Conservation (phyloP, 2,113 vertebrate species). For the Ammodytes marinus region DNA sequence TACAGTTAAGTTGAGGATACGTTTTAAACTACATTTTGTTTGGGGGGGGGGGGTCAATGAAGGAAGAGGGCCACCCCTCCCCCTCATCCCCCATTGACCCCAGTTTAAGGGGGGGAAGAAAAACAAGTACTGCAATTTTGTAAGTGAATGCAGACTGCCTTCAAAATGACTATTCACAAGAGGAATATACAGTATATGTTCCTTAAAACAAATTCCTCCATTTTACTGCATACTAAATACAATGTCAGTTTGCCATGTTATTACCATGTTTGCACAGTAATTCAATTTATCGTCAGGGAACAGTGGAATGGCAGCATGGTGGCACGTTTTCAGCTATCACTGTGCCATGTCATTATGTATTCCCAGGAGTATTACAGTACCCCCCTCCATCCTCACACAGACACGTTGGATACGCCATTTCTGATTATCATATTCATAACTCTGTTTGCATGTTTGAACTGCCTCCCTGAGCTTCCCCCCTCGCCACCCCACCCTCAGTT, state of each 20-base stretch:
- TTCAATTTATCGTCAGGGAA: slow-evolving; percentile 20
- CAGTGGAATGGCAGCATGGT: slow-evolving; percentile 4
- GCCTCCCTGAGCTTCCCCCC: slow-evolving; percentile 24
- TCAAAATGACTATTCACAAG: not conserved
- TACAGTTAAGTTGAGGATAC: not conserved
- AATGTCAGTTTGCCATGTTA: not conserved
- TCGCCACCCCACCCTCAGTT: not conserved
- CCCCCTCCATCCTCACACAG: slow-evolving; percentile 24
- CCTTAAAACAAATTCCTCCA: too few species aligned
- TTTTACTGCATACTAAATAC: not conserved
- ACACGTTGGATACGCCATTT: slow-evolving; percentile 39
- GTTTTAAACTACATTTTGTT: slow-evolving; percentile 21
- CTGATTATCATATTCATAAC: slow-evolving; percentile 70
- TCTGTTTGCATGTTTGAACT: slow-evolving; percentile 48
- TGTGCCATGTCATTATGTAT: slow-evolving; percentile 43
- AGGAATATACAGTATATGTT: too few species aligned
- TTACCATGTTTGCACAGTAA: slow-evolving; percentile 11
- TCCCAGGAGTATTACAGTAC: slow-evolving; percentile 29
- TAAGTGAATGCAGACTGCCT: not conserved
- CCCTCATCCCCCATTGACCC: slow-evolving; percentile 45
- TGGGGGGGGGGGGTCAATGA: not conserved
- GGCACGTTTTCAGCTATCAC: slow-evolving; percentile 8
- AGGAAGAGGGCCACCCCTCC: not conserved
- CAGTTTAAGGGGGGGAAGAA: not conserved
- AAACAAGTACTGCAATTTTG: not conserved